Evolutionary conservation across 2,888 invertebrate genomes (phyloP), one percentile per base, ranked within the genome.

Genomic region (Drosophila flavopinicola): DNA sequence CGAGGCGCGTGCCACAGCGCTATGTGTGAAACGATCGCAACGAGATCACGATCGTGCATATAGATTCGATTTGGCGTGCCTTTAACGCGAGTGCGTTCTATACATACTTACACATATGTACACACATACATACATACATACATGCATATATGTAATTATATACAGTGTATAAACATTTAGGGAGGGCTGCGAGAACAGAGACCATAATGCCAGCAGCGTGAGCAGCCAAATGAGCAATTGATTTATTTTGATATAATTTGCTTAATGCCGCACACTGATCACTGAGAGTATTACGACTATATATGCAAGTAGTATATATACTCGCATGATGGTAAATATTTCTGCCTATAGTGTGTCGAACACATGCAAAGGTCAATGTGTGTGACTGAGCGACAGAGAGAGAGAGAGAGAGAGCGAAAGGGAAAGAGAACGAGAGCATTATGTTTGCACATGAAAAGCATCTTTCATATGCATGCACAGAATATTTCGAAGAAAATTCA

Each of bases 1-100:
- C 64, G 29, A 41, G 78, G 66, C 85, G 85, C 85, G 85, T 80
- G 78, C 74, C 85, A 66, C 45, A 25, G 33, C 54, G 51, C 52
- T 68, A 76, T 83, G 75, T 79, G 77, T 72, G 66, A 69, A 75
- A 48, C 58, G 78, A 84, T 75, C 65, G 61, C 51, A 57, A 60
- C 61, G 69, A 53, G 52, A 65, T 77, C 72, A 75, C 67, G 75
- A 78, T 70, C 64, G 45, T 74, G 38, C 53, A 67, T 51, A 54
- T 53, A 58, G 32, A 49, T 64, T 48, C 27, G 17, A 17, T 39
- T 61, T 48, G 47, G 64, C 67, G 63, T 75, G 72, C 69, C 63
- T 66, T 72, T 69, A 75, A 74, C n/a, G 52, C 44, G 47, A 42
- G 51, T 53, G 45, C 57, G 41, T 48, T 58, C 27, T 41, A 47